phyloP scores from a whole-genome alignment of 2,888 invertebrate genomes.

The Ichneumoninae sp. region DNA sequence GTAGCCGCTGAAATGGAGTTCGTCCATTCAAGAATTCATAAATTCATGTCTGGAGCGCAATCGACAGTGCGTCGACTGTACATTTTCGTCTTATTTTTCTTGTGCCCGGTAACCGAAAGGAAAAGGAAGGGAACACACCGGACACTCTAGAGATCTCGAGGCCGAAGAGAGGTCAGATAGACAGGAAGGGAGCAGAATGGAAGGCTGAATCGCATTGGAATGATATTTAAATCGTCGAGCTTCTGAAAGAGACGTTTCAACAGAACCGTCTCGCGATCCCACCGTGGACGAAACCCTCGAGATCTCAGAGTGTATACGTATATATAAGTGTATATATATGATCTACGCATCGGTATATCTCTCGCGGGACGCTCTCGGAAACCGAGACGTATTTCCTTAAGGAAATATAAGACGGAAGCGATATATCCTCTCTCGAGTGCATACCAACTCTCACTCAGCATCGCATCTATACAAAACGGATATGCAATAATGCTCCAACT shows the following conservation, averaged over 20 bases:
- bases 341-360: conserved; percentile 15
- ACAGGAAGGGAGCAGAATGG: conserved; percentile 1
- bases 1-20: conserved; percentile 23
- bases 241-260: conserved; percentile 55
- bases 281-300: neutral
- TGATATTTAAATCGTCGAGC: conserved; percentile 67
- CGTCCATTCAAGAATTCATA: conserved; percentile 61
- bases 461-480: neutral
- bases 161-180: conserved; percentile 32
- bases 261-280: conserved; percentile 3
- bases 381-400: neutral
- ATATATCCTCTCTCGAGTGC: neutral
- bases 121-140: neutral
- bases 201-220: conserved; percentile 57
- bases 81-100: conserved; percentile 1
- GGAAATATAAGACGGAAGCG: conserved; percentile 6
- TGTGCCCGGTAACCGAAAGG: neutral
- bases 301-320: neutral
- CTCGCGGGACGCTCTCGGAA: conserved; percentile 5
- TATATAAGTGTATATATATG: conserved; percentile 4
- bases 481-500: neutral
- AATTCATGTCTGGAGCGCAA: conserved; percentile 60
- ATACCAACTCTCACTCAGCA: neutral
- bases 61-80: neutral
- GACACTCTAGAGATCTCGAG: conserved; percentile 15